phyloP scores from a whole-genome alignment of 2,113 vertebrate species.

The Sterna hirundo region DNA sequence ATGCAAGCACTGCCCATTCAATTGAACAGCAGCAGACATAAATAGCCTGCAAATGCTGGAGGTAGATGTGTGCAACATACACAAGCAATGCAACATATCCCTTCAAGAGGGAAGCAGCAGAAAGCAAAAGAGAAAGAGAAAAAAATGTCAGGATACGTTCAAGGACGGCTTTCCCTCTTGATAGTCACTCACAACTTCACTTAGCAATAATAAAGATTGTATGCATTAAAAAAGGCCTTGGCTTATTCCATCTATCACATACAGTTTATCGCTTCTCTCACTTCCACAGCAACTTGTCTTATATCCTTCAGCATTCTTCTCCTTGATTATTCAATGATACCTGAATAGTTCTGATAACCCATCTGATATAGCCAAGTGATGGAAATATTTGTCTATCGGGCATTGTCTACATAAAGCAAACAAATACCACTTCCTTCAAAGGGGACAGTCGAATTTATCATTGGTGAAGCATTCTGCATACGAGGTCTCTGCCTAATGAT shows the following conservation, averaged over 20 bases:
- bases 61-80: neutral
- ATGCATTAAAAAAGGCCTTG: neutral
- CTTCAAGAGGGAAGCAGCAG: neutral
- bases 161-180: neutral
- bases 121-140: neutral
- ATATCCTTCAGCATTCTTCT: slow-evolving; percentile 2
- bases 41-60: neutral
- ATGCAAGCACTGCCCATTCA: neutral
- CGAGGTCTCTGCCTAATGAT: neutral
- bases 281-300: neutral
- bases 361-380: neutral
- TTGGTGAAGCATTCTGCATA: neutral
- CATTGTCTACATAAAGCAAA: slow-evolving; percentile 35
- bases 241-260: neutral
- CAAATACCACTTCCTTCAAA: slow-evolving; percentile 20
- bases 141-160: neutral
- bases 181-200: neutral
- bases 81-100: neutral
- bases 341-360: slow-evolving; percentile 28
- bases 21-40: neutral
- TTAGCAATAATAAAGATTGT: neutral
- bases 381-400: neutral
- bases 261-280: neutral
- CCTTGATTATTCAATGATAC: neutral
- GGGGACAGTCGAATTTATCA: neutral